phyloP scores from a whole-genome alignment of 1,140 invertebrate genomes.

The Dreissena polymorpha region DNA sequence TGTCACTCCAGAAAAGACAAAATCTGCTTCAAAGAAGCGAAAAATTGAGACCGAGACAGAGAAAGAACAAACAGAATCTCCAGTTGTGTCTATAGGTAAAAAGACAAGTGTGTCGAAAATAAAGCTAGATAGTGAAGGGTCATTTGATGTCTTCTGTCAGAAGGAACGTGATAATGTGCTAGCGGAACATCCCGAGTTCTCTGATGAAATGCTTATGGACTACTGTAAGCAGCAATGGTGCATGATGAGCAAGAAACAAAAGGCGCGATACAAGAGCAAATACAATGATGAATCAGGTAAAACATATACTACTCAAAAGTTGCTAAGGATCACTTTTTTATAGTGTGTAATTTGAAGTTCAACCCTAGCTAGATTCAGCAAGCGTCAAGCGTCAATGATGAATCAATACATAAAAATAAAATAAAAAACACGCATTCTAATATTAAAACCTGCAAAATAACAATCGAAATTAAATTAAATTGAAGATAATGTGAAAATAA shows the following conservation, averaged over 20 bases:
- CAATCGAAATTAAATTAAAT: too few relatives aligned
- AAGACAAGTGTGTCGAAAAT: conserved; percentile 21
- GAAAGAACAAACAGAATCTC: conserved; percentile 20
- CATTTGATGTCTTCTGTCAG: conserved; percentile 77
- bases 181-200: conserved; percentile 75
- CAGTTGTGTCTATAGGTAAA: conserved; percentile 19
- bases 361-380: too few relatives aligned
- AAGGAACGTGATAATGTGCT: conserved; percentile 72
- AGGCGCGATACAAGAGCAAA: conserved; percentile 66
- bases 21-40: conserved; percentile 26
- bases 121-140: conserved; percentile 59
- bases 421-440: too few relatives aligned
- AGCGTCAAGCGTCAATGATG: too few relatives aligned
- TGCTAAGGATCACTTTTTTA: too few relatives aligned
- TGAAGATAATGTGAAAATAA: too few relatives aligned
- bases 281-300: conserved; percentile 41
- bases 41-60: conserved; percentile 45
- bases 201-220: conserved; percentile 70
- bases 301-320: not conserved
- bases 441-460: too few relatives aligned
- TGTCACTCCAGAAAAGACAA: conserved; percentile 2
- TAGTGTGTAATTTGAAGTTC: too few relatives aligned
- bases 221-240: conserved; percentile 77
- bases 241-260: conserved; percentile 75
- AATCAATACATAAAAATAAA: too few relatives aligned